Evolutionary conservation across 2,888 invertebrate species (phyloP), one percentile per base, ranked within the genome.

Genomic region (Polydrusus pterygomalis): DNA sequence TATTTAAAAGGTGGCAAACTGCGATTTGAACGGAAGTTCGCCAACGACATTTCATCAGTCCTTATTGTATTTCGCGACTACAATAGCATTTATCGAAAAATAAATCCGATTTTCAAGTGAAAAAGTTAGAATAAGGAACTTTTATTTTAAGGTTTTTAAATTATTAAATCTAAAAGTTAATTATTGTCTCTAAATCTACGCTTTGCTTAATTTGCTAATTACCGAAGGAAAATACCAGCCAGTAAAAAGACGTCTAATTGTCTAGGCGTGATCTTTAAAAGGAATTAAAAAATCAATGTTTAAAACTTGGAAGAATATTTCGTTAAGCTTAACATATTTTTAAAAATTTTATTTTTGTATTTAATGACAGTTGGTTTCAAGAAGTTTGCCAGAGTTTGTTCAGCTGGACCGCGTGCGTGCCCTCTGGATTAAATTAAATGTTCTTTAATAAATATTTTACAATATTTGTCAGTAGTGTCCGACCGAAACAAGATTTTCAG

Each of bases 251-350:
- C 72, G 75, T 79, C 77, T 81, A 73, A 80, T 79, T 81, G 79
- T 79, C 81, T 71, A 47, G 65, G 40, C 62, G 65, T 77, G 79
- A 80, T 81, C 82, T 81, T 83, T 81, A 82, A 82, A 85, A 85
- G 86, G 86, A 87, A 84, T 85, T 84, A 86, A 86, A 86, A 86
- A 86, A 86, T 86, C 85, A 85, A 83, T 82, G 43, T 43, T 43
- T 11, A 2, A 43, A 43, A 11, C 43, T n/a, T 6, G 1, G 43
- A 43, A 6, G n/a, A 43, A 13, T n/a, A n/a, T 43, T 43, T n/a
- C 43, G 5, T 43, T 43, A 43, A 34, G 10, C 34, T 34, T 2
- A 9, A 34, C 34, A 10, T 34, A 34, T 34, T 34, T 34, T 34
- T 34, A 3, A 3, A 30, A 8, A 10, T 34, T 34, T 34, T 10